Base-by-base conservation (phyloP, 2,113 vertebrate genomes). In the Pelecanoides urinatrix region DNA sequence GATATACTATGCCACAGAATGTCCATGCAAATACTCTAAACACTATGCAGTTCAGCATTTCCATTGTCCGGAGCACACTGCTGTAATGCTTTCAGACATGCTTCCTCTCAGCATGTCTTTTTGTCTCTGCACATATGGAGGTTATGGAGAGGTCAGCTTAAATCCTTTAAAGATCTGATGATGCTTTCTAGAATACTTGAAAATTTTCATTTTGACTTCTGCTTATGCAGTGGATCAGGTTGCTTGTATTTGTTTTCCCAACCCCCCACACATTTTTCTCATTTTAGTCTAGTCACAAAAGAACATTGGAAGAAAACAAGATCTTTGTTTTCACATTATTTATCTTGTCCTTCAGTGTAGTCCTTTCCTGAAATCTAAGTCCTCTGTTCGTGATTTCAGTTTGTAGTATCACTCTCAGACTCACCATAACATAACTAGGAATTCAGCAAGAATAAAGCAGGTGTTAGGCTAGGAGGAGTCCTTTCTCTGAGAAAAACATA, bases 161-260 rank as follows among this genome's bases (percentile, higher is more conserved):
- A 96, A 97, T 93, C 86, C 53, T 94, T 92, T 96, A 83, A 94
- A 95, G 59, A 96, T 73, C 21, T 88, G 55, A 95, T 59, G 81
- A 92, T 91, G 78, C 62, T 88, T 91, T 85, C 63, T 71, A 91
- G n/a, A 94, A 88, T 45, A 65, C 74, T 90, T 71, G 38, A 90
- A 88, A 83, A 79, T 73, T 91, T 95, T 96, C 32, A 80, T 94
- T 96, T 88, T 52, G 34, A 92, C 49, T 96, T 93, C 88, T 93
- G 81, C 53, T 95, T 77, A 80, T 71, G 74, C 55, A 72, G 49
- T 66, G 42, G 68, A 95, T 93, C 42, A 8, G 15, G 77, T 89
- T 96, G 70, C 77, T 72, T 83, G 17, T 73, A 89, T 96, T 96
- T 97, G 89, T 96, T 97, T 97, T 96, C 55, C 74, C 93, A 90